Evolutionary conservation across 2,113 vertebrate species (phyloP).

Genomic region (Daubentonia madagascariensis): DNA sequence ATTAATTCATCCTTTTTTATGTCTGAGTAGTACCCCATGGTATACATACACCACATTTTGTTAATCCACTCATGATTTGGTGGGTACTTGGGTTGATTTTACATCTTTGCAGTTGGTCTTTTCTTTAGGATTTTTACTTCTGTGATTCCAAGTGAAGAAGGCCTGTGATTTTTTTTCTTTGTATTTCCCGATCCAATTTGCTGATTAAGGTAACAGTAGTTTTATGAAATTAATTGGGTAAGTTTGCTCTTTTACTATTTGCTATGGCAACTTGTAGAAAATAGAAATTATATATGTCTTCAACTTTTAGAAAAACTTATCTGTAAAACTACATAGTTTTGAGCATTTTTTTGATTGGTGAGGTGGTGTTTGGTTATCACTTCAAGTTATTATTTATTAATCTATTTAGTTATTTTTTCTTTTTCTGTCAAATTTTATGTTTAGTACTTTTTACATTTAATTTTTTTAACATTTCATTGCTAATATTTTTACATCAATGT

Average conservation of each 20-base stretch:
- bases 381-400: neutral
- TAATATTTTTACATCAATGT: neutral
- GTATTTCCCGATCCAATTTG: neutral
- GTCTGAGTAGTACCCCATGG: no score
- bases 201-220: neutral
- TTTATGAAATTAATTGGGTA: neutral
- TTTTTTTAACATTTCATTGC: neutral
- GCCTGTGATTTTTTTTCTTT: neutral
- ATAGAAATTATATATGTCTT: neutral
- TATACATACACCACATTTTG: no score
- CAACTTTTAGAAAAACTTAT: neutral
- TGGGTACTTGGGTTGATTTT: no score
- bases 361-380: neutral
- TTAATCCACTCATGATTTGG: no score
- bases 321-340: neutral
- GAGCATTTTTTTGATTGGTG: neutral
- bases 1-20: no score
- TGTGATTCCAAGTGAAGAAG: neutral
- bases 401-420: no score
- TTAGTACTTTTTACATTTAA: neutral
- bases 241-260: neutral
- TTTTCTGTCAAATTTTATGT: neutral
- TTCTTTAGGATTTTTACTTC: neutral
- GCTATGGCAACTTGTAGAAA: neutral
- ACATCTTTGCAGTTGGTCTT: neutral